These are phyloP conservation scores for Chymomyza amoena DNA, from an alignment of 2,888 invertebrate genomes.

Conservation along the genomic window DNA sequence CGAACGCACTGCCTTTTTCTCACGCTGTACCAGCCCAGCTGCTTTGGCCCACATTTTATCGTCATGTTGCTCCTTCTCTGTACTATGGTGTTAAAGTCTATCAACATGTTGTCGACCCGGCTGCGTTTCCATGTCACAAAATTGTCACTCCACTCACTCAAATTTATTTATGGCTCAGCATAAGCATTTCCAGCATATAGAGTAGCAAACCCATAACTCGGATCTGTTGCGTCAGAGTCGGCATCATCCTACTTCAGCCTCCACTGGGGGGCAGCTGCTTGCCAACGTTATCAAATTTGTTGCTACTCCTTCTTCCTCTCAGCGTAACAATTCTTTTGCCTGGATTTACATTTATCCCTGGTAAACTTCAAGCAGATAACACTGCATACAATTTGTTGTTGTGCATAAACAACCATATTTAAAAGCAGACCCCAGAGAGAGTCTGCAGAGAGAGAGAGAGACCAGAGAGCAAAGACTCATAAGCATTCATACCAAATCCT, in stretches of 20 bases:
- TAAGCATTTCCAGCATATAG: conserved; percentile 21
- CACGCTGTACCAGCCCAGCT: too few species aligned
- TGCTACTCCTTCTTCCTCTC: background rate
- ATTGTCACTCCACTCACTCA: conserved; percentile 49
- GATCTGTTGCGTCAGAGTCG: conserved; percentile 16
- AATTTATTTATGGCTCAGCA: conserved; percentile 67
- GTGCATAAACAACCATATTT: conserved; percentile 67
- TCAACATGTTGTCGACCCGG: conserved; percentile 64
- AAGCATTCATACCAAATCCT: conserved; percentile 71
- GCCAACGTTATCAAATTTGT: conserved; percentile 48
- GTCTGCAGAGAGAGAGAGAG: background rate
- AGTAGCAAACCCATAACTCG: background rate
- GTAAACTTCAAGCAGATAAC: background rate
- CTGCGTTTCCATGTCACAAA: conserved; percentile 31
- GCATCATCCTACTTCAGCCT: background rate
- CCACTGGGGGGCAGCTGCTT: conserved; percentile 46
- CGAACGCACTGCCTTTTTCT: too few species aligned
- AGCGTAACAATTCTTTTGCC: background rate
- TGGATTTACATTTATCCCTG: conserved; percentile 14
- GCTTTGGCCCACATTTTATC: conserved; percentile 2
- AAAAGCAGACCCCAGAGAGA: conserved; percentile 44
- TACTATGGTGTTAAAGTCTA: conserved; percentile 61
- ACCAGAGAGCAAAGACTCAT: conserved; percentile 48
- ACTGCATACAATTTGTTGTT: conserved; percentile 25
- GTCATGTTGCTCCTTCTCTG: conserved; percentile 25